These are phyloP conservation scores for Sipha flava DNA, from an alignment of 1,140 invertebrate species.

Conservation along the genomic window DNA sequence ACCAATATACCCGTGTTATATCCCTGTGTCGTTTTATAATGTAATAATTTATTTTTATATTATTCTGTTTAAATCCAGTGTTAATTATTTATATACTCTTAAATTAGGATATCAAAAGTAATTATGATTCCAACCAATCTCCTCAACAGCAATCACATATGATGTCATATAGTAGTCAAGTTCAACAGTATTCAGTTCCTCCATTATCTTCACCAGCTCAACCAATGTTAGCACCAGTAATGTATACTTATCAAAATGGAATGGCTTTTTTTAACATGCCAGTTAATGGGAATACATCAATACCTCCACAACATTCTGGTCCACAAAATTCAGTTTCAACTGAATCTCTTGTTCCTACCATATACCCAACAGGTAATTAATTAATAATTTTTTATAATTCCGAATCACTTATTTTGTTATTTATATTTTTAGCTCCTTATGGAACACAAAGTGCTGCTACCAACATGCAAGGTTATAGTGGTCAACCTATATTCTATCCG, in stretches of 20 bases:
- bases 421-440: slow-evolving; percentile 4
- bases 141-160: slow-evolving; percentile 21
- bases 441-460: neutral
- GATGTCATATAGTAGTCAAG: slow-evolving; percentile 30
- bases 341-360: neutral
- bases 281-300: slow-evolving; percentile 3
- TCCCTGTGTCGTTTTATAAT: too few relatives aligned
- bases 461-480: slow-evolving; percentile 22
- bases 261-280: slow-evolving; percentile 38
- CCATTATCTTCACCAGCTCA: neutral
- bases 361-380: slow-evolving; percentile 3
- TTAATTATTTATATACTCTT: neutral
- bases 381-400: neutral
- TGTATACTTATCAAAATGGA: slow-evolving; percentile 39
- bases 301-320: neutral
- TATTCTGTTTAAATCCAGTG: slow-evolving; percentile 7
- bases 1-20: too few relatives aligned
- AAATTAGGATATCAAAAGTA: neutral
- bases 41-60: too few relatives aligned
- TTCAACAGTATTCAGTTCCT: slow-evolving; percentile 31
- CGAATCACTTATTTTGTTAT: neutral
- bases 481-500: slow-evolving; percentile 31
- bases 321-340: neutral
- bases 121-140: slow-evolving; percentile 1
- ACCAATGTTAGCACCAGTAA: slow-evolving; percentile 30